A percentile compares a stretch with the other conserved stretches of the same genome.
These are phyloP conservation scores for Meda fulgida DNA, from an alignment of 2,797 vertebrate species.

Conservation along the genomic window DNA sequence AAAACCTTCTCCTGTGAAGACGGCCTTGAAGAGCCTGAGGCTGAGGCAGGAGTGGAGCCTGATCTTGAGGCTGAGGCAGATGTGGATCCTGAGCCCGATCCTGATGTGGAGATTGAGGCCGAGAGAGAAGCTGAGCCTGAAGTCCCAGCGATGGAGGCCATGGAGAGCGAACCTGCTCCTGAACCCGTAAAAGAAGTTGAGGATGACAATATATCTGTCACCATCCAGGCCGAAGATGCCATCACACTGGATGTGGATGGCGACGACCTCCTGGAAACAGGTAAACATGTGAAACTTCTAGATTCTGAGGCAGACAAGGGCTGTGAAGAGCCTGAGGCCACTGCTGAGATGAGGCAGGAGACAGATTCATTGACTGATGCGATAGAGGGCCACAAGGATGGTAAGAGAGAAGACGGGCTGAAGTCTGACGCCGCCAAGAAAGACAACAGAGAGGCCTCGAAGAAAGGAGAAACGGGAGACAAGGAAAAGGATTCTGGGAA, in stretches of 20 bases:
- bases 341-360: slow-evolving; percentile 88
- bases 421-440: slow-evolving; percentile 92
- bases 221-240: slow-evolving; percentile 99
- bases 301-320: slow-evolving; percentile 97
- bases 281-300: slow-evolving; percentile 99
- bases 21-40: slow-evolving; percentile 79
- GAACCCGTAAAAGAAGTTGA: slow-evolving; percentile 91
- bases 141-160: slow-evolving; percentile 83
- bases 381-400: slow-evolving; percentile 91
- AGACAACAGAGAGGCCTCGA: slow-evolving; percentile 93
- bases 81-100: slow-evolving; percentile 63
- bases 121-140: slow-evolving; percentile 62
- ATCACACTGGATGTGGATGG: slow-evolving; percentile 99
- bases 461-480: slow-evolving; percentile 98
- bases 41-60: slow-evolving; percentile 62
- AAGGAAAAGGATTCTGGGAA: slow-evolving; percentile 99
- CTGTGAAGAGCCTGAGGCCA: slow-evolving; percentile 88
- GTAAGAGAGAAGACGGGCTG: slow-evolving; percentile 93
- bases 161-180: slow-evolving; percentile 87
- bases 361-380: slow-evolving; percentile 89
- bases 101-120: slow-evolving; percentile 58
- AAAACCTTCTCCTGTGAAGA: slow-evolving; percentile 94
- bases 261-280: slow-evolving; percentile 99
- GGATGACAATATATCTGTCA: slow-evolving; percentile 99
- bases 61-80: slow-evolving; percentile 53